A percentile compares a stretch with the other conserved stretches of the same genome.
Conservation (phyloP, 2,797 vertebrate genomes). For the Myotis myotis region DNA sequence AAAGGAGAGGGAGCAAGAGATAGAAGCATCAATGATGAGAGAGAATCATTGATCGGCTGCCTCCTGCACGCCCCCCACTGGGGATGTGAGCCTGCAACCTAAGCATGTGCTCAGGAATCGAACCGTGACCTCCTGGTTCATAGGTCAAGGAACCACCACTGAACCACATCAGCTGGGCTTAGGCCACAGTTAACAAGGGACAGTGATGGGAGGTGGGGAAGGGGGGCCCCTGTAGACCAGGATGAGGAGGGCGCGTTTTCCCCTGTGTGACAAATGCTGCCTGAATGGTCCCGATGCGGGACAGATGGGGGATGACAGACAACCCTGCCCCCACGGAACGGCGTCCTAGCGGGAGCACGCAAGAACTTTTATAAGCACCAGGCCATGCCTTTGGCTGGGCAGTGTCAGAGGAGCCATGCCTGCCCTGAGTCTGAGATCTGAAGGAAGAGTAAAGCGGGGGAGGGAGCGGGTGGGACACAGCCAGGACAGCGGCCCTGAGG, state of each 20-base stretch:
- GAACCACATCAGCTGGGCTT: not conserved
- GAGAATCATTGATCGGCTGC: too few species aligned
- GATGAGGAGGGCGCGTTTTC: accelerated
- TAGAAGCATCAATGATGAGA: too few species aligned
- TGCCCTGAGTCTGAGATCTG: too few species aligned
- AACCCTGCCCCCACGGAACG: not conserved
- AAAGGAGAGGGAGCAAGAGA: too few species aligned
- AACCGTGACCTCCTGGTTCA: too few species aligned
- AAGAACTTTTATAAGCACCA: too few species aligned
- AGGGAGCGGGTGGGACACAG: not conserved
- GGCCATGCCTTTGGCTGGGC: not conserved
- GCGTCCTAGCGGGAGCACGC: accelerated
- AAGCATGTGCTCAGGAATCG: too few species aligned
- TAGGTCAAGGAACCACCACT: too few species aligned
- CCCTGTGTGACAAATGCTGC: not conserved
- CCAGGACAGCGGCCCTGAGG: not conserved
- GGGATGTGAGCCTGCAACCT: too few species aligned
- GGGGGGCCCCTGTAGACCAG: not conserved
- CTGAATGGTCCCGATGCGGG: not conserved
- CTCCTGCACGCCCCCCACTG: too few species aligned
- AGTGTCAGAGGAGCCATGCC: too few species aligned
- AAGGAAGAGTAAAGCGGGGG: not conserved
- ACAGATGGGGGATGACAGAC: not conserved
- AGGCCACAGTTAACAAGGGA: not conserved
- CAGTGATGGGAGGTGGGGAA: accelerated